Base-by-base conservation (phyloP, 2,113 vertebrate genomes). In the Leptocoma aspasia region DNA sequence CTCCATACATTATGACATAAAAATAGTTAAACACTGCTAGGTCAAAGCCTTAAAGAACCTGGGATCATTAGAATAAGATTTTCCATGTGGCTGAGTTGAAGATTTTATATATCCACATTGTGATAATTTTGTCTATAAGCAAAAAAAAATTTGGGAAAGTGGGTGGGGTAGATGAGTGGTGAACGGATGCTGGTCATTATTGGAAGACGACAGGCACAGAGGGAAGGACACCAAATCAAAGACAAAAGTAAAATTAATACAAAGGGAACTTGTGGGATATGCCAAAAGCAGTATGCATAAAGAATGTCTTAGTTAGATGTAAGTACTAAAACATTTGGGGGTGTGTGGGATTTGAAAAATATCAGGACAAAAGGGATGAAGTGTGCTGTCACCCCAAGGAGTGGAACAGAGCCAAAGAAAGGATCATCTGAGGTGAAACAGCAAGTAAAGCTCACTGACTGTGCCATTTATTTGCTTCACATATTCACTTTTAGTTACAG, bases 341-440 rank as follows among this genome's bases (percentile, higher is more conserved):
- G 50, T 2, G 1, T 57, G 71, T 65, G 41, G n/a, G 7, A 37
- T 61, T 85, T 89, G 76, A 90, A 93, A 91, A 81, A 88, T 75
- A n/a, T 22, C 64, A 75, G 57, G 68, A 61, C 8, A 14, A 82
- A 86, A 66, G 27, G 60, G 71, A 90, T 26, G 56, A 79, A 84
- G 37, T 57, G 71, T 70, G 56, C 56, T 92, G 82, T 91, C 73
- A 95, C 57, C 69, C 33, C 50, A 64, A 91, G 66, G 70, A 78
- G 61, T 93, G 82, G 88, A 75, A 84, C 2, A 75, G 39, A 93
- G 92, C 82, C 92, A 90, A 92, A 81, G 56, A 64, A 68, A 93
- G 68, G 82, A 92, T 90, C 85, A 93, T 73, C 45, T 90, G 60
- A 93, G 92, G 90, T 93, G 82, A 92, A 94, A 93, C 4, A 94